Conservation (phyloP, 64 coral and sea anemone species). For the Acropora tenuis region DNA sequence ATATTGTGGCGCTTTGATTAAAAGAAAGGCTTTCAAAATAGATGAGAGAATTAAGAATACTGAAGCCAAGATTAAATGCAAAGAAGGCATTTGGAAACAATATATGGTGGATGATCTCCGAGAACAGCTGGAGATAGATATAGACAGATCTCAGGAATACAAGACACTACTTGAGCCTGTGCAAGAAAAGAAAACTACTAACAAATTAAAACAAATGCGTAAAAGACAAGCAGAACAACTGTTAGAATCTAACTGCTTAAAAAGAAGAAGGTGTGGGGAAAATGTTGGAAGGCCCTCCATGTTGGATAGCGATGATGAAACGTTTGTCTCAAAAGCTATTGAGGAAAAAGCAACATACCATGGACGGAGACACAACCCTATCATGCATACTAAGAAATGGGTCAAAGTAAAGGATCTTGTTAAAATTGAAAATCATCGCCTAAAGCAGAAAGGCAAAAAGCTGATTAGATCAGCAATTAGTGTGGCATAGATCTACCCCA, state of each 20-base stretch:
- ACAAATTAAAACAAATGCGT: conserved; percentile 18
- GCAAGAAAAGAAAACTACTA: conserved; percentile 17
- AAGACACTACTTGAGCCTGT: conserved; percentile 11
- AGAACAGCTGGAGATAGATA: conserved; percentile 32
- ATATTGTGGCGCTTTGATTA: not conserved
- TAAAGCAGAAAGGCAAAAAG: conserved; percentile 30
- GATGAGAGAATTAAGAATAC: conserved; percentile 20
- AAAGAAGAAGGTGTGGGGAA: conserved; percentile 25
- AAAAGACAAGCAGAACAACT: conserved; percentile 26
- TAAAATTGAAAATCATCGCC: conserved; percentile 44
- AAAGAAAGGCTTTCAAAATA: not conserved
- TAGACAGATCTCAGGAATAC: conserved; percentile 17
- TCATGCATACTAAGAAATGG: conserved; percentile 57
- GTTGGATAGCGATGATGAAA: conserved; percentile 48
- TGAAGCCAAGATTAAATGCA: conserved; percentile 15
- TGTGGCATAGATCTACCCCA: conserved; percentile 24
- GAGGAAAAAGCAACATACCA: conserved; percentile 67
- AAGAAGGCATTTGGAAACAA: conserved; percentile 29
- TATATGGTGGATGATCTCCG: conserved; percentile 25
- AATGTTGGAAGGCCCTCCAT: not conserved
- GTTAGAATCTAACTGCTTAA: conserved; percentile 21
- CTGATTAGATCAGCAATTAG: conserved; percentile 24
- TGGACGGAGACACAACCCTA: conserved; percentile 37
- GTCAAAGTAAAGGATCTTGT: conserved; percentile 1
- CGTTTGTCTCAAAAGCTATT: conserved; percentile 52